phyloP scores from a whole-genome alignment of 2,113 vertebrate genomes.

The Cynoglossus semilaevis region DNA sequence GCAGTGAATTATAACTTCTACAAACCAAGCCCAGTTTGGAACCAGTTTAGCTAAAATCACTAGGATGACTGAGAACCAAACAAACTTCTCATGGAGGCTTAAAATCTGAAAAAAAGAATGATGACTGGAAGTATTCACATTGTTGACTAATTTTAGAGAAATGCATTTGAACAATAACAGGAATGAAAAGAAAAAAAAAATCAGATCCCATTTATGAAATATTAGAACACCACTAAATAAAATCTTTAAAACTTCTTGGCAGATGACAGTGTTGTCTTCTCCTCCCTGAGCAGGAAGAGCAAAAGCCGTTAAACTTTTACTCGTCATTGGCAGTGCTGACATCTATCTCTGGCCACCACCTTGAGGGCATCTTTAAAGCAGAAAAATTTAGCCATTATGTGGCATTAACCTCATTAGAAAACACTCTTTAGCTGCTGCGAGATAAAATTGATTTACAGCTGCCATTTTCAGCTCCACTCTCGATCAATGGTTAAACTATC shows the following conservation, averaged over 20 bases:
- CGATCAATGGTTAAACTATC: conserved; percentile 84
- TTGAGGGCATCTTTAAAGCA: conserved; percentile 82
- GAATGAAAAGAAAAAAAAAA: too few species aligned
- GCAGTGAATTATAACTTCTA: too few species aligned
- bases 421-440: conserved; percentile 83
- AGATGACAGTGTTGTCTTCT: conserved; percentile 34
- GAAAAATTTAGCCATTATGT: conserved; percentile 83
- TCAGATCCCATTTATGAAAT: too few species aligned
- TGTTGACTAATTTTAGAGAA: too few species aligned
- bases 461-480: conserved; percentile 81
- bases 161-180: too few species aligned
- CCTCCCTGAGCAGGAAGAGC: conserved; percentile 38
- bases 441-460: conserved; percentile 87
- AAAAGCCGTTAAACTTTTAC: conserved; percentile 55
- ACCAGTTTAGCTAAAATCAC: too few species aligned
- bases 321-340: conserved; percentile 47
- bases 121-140: too few species aligned
- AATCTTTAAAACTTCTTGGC: conserved; percentile 23
- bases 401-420: conserved; percentile 87
- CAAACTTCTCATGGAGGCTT: too few species aligned
- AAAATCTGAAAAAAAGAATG: too few species aligned
- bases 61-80: too few species aligned
- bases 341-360: conserved; percentile 80
- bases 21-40: too few species aligned
- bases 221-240: conserved; percentile 29